phyloP scores from a whole-genome alignment of 2,113 vertebrate genomes.

The Hemichromis elongatus region DNA sequence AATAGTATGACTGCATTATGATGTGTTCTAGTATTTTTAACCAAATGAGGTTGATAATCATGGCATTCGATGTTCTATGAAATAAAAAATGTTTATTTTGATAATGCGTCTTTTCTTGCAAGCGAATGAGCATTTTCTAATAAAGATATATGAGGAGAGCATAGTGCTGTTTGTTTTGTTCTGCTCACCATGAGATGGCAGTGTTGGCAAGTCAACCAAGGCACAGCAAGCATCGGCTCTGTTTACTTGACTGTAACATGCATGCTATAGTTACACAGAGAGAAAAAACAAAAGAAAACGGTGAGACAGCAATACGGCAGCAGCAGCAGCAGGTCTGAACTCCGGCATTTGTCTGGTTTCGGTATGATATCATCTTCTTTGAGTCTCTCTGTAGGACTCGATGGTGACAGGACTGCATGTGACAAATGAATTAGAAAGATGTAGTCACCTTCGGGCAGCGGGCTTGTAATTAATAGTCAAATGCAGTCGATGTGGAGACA shows the following conservation, averaged over 20 bases:
- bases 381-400: not conserved
- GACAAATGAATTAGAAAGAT: not conserved
- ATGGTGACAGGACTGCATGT: not conserved
- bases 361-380: not conserved
- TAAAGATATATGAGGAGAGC: slow-evolving; percentile 3
- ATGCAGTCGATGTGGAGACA: not conserved
- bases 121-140: not conserved
- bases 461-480: not conserved
- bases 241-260: slow-evolving; percentile 12
- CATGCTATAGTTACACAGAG: not conserved
- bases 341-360: not conserved
- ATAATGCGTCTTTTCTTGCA: not conserved
- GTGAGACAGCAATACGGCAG: not conserved
- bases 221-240: not conserved
- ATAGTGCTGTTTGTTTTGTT: not conserved
- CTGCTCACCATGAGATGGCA: slow-evolving; percentile 72
- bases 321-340: not conserved
- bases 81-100: not conserved
- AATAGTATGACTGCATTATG: not conserved
- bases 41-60: not conserved
- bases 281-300: accelerated
- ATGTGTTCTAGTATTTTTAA: not conserved
- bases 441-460: not conserved
- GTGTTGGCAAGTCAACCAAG: slow-evolving; percentile 67
- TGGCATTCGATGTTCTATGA: not conserved